These are phyloP conservation scores for Anas acuta DNA, from an alignment of 2,797 vertebrate species.

Conservation along the genomic window DNA sequence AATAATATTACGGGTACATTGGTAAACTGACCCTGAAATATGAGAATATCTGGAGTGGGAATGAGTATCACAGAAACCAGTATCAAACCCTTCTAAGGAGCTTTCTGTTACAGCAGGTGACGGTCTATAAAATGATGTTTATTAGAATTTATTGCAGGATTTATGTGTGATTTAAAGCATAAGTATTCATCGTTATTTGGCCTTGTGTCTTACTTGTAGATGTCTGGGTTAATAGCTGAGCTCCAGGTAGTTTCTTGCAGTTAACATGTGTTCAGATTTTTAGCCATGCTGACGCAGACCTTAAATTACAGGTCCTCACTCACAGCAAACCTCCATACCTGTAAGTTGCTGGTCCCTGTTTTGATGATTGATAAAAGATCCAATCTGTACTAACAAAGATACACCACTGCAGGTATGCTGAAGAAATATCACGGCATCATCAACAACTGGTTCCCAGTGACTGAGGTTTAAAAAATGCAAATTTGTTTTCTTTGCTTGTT, in stretches of 20 bases:
- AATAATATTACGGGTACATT: neutral
- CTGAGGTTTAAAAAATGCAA: neutral
- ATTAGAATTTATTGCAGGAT: neutral
- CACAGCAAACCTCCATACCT: neutral
- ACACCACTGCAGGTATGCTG: neutral
- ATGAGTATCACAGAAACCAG: accelerated
- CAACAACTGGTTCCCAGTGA: accelerated
- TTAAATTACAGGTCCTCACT: neutral
- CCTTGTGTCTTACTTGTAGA: neutral
- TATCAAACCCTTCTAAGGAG: neutral
- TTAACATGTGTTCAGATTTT: neutral
- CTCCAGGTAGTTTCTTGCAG: neutral
- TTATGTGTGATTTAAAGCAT: neutral
- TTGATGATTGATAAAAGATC: neutral
- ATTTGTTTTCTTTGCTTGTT: neutral
- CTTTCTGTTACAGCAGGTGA: neutral
- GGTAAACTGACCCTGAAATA: neutral
- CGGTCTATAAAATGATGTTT: neutral
- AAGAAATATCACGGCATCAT: neutral
- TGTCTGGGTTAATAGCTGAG: neutral
- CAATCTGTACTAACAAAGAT: neutral
- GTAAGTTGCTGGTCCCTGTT: neutral
- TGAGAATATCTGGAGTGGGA: neutral
- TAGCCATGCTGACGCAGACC: neutral
- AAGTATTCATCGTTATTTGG: neutral